These are phyloP conservation scores for Capitulum mitella DNA, from an alignment of 2,888 invertebrate genomes.

Conservation along the genomic window DNA sequence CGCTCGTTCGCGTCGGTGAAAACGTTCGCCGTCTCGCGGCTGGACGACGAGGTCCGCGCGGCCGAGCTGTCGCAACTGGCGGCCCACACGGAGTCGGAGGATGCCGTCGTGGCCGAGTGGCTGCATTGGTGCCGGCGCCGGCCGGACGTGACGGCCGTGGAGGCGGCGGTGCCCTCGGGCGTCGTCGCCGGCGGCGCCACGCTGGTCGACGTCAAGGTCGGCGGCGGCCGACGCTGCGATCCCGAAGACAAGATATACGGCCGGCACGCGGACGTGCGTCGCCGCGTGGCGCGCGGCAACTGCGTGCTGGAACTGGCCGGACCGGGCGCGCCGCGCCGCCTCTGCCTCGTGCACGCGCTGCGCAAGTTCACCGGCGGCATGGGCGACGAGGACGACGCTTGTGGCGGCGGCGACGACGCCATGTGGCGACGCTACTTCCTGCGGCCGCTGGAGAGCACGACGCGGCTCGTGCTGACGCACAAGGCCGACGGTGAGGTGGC, in stretches of 20 bases:
- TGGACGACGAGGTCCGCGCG: no score
- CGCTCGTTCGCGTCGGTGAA: no score
- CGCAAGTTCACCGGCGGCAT: slow-evolving; percentile 48
- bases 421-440: slow-evolving; percentile 46
- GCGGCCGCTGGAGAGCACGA: slow-evolving; percentile 34
- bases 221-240: background rate
- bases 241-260: slow-evolving; percentile 32
- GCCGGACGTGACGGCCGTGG: background rate
- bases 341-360: slow-evolving; percentile 43
- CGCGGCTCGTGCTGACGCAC: slow-evolving; percentile 37
- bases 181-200: background rate
- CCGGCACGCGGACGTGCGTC: slow-evolving; percentile 27
- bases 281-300: background rate
- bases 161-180: background rate
- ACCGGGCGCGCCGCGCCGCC: background rate
- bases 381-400: slow-evolving; percentile 47
- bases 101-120: slow-evolving; percentile 27
- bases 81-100: background rate
- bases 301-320: background rate
- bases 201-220: slow-evolving; percentile 30
- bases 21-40: no score
- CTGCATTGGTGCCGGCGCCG: slow-evolving; percentile 27
- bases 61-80: no score
- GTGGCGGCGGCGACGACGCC: slow-evolving; percentile 37
- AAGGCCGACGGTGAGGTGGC: slow-evolving; percentile 48